Evolutionary conservation across 2,113 vertebrate genomes (phyloP).

Genomic region (Orthochromis indermauri): DNA sequence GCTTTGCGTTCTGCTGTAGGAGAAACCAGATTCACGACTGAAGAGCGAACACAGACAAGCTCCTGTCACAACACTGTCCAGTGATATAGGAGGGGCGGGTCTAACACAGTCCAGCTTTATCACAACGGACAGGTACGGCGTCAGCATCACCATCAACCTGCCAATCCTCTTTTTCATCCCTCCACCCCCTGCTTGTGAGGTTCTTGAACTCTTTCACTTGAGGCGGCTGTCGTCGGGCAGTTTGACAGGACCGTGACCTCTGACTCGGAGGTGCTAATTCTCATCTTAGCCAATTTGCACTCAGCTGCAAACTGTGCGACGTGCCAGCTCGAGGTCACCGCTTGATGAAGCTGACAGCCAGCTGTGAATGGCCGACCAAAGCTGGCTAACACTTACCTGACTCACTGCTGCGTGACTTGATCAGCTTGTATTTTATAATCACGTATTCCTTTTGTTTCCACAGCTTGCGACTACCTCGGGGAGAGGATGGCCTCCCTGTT

Average conservation of each 20-base stretch:
- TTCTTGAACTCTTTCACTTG: background rate
- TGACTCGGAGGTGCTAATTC: background rate
- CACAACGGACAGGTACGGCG: background rate
- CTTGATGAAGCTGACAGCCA: background rate
- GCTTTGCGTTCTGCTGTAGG: background rate
- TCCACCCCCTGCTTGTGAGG: fast-evolving
- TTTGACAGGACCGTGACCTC: background rate
- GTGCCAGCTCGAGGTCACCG: background rate
- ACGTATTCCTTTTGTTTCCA: background rate
- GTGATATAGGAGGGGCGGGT: background rate
- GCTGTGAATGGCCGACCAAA: background rate
- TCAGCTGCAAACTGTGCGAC: background rate
- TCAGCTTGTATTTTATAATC: background rate
- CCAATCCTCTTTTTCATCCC: background rate
- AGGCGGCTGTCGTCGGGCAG: background rate
- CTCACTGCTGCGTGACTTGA: fast-evolving
- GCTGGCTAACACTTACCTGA: background rate
- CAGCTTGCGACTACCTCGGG: slow-evolving; percentile 95
- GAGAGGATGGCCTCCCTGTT: slow-evolving; percentile 93
- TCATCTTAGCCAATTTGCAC: background rate
- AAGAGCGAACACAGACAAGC: background rate
- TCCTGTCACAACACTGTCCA: background rate
- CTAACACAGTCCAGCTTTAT: background rate
- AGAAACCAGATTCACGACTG: background rate
- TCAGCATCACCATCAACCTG: background rate